These are phyloP conservation scores for Telmatherina bonti DNA, from an alignment of 2,797 vertebrate species.

Conservation along the genomic window DNA sequence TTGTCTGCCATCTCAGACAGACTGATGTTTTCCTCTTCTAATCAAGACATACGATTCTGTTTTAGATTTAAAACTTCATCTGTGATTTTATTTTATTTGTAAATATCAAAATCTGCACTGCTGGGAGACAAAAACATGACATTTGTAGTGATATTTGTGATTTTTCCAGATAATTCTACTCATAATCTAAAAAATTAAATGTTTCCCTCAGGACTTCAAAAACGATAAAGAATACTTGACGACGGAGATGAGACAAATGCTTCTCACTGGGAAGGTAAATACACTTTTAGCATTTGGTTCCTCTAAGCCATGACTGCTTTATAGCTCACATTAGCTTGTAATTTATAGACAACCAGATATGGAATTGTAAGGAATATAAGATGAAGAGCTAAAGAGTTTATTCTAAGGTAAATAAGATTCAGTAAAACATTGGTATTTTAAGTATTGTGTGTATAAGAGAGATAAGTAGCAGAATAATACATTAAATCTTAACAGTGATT, in stretches of 20 bases:
- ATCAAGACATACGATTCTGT: no score
- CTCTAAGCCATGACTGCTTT: background rate
- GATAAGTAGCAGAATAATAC: background rate
- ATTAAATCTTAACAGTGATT: background rate
- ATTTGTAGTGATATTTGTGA: background rate
- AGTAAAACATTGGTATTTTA: no score
- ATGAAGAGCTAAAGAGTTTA: background rate
- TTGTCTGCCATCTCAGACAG: background rate
- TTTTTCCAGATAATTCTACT: slow-evolving; percentile 2
- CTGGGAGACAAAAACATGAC: background rate
- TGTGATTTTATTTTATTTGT: background rate
- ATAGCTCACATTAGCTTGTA: background rate
- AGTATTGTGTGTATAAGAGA: background rate
- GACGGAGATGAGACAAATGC: slow-evolving; percentile 91
- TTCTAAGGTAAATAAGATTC: no score
- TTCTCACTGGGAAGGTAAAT: slow-evolving; percentile 96
- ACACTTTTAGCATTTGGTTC: background rate
- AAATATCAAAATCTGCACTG: background rate
- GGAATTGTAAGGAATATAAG: background rate
- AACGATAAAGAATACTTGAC: slow-evolving; percentile 96
- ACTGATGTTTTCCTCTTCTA: background rate
- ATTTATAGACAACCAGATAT: background rate
- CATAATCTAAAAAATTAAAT: background rate
- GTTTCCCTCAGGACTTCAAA: slow-evolving; percentile 88
- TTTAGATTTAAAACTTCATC: no score